Percentiles rank a stretch among this genome's conserved stretches.
These are phyloP conservation scores for Eumaeus atala DNA, from an alignment of 1,140 invertebrate genomes.

Conservation along the genomic window DNA sequence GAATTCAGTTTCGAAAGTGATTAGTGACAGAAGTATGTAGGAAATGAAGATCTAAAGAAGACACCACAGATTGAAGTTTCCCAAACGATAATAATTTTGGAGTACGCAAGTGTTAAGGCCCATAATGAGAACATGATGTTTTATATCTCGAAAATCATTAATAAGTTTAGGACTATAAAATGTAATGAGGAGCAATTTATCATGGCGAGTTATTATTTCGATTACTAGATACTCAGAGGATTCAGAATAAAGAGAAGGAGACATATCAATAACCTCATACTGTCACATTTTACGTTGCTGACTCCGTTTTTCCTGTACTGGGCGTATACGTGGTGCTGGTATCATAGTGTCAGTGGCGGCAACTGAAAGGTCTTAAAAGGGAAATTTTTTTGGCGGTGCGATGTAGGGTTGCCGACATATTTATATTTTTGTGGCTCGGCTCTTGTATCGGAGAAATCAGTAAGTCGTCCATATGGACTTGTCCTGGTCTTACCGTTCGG, in stretches of 20 bases:
- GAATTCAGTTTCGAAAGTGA: conserved; percentile 9
- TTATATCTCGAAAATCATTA: neutral
- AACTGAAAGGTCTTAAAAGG: too few relatives aligned
- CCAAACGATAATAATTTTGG: conserved; percentile 3
- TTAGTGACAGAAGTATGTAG: conserved; percentile 5
- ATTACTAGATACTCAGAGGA: neutral
- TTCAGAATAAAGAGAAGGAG: neutral
- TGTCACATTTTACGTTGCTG: too few relatives aligned
- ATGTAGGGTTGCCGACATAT: too few relatives aligned
- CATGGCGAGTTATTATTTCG: neutral
- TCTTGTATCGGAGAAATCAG: too few relatives aligned
- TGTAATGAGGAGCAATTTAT: neutral
- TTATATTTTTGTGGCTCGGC: too few relatives aligned
- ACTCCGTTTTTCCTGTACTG: too few relatives aligned
- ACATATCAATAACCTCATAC: neutral
- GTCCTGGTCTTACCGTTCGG: too few relatives aligned
- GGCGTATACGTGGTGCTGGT: too few relatives aligned
- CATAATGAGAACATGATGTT: conserved; percentile 7
- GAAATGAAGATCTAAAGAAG: conserved; percentile 4
- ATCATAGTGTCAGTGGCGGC: too few relatives aligned
- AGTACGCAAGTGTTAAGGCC: conserved; percentile 16
- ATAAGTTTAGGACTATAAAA: neutral
- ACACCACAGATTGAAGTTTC: neutral
- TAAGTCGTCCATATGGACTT: too few relatives aligned
- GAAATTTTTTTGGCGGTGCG: too few relatives aligned